These are phyloP conservation scores for Paragorgia papillata DNA, from an alignment of 92 coral and sea anemone species.

Conservation along the genomic window DNA sequence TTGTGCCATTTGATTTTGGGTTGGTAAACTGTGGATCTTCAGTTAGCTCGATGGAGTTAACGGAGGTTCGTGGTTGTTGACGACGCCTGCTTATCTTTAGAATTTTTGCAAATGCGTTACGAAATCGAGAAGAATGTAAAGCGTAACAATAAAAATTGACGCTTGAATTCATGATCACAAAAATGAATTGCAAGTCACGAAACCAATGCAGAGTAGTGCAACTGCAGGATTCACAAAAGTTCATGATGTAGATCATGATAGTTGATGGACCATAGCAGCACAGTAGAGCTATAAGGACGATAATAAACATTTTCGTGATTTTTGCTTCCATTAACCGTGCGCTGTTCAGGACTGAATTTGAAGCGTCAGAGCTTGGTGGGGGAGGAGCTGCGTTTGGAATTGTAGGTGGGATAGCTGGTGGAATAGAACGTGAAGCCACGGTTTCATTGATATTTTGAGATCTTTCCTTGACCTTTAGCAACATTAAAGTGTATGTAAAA, in stretches of 20 bases:
- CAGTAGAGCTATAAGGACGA: constrained; percentile 59
- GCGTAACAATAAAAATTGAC: constrained; percentile 75
- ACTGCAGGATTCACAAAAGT: constrained; percentile 73
- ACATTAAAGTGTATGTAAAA: constrained; percentile 42
- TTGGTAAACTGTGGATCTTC: too few species aligned
- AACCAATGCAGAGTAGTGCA: constrained; percentile 73
- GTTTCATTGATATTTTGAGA: constrained; percentile 3
- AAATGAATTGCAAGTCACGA: constrained; percentile 78
- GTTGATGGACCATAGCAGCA: constrained; percentile 73
- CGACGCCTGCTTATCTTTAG: neutral
- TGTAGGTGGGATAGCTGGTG: neutral
- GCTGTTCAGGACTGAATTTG: neutral
- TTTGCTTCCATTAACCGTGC: constrained; percentile 48
- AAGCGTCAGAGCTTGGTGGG: neutral
- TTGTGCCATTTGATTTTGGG: too few species aligned
- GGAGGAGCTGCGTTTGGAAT: neutral
- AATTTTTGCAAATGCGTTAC: constrained; percentile 51
- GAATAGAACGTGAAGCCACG: neutral
- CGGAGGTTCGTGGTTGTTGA: neutral
- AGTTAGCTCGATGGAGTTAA: too few species aligned
- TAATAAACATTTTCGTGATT: constrained; percentile 50
- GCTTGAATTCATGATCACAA: constrained; percentile 67
- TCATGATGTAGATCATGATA: constrained; percentile 70
- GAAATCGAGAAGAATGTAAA: constrained; percentile 63
- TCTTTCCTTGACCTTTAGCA: constrained; percentile 41